Evolutionary conservation across 2,888 invertebrate genomes (phyloP), one percentile per base, ranked within the genome.

Genomic region (Pogonocherus hispidulus): DNA sequence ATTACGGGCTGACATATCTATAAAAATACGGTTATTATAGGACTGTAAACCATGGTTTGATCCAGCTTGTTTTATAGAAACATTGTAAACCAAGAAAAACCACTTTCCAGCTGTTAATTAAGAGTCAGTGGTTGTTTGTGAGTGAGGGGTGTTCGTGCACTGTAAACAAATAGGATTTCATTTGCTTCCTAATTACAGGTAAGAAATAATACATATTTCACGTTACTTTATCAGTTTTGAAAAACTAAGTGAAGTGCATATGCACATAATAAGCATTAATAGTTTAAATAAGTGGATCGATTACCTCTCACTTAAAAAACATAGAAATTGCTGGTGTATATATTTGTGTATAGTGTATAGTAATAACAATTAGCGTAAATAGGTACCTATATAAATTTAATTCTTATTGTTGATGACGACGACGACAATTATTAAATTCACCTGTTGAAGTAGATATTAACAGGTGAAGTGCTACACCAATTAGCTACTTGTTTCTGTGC

Each of bases 141-240:
- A 49, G 27, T 52, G 70, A 63, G 63, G 66, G 69, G 66, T 70
- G 66, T 63, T 23, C 20, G n/a, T 46, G 32, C 46, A 57, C 20
- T 19, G 64, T 69, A 69, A 69, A 69, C 60, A 69, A 64, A 63
- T 47, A 59, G 57, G 64, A 54, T 68, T 67, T 57, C 41, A 18
- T 16, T 11, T 20, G 18, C 23, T 41, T 20, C 19, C 32, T 16
- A 3, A 32, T 18, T 32, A n/a, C 9, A 52, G 32, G 52, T 27
- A 18, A 32, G 32, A 32, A 32, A 8, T 49, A 18, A 16, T 18
- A 8, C 18, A 52, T 32, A 23, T 51, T 27, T 41, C 3, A n/a
- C 41, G 18, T 52, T 1, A 18, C 22, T 51, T 49, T 9, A 14
- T 51, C 23, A 23, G 14, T n/a, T 11, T 6, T 51, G 6, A 20